Evolutionary conservation across 2,797 vertebrate genomes (phyloP), one percentile per base, ranked within the genome.

Genomic region (Melanotaenia parkinsoni): DNA sequence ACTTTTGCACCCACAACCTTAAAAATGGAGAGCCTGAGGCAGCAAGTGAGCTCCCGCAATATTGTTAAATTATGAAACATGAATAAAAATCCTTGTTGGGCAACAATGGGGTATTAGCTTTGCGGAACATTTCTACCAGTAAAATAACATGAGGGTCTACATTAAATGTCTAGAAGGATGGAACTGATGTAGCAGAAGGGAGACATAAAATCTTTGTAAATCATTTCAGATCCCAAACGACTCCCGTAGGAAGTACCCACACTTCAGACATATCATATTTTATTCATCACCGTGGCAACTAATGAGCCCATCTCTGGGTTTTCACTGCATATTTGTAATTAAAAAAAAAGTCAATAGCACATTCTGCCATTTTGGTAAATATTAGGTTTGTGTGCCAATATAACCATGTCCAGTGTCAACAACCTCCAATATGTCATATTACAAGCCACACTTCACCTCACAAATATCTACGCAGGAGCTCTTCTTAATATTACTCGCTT

Each of bases 191-290:
- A 58, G 37, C 26, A 30, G 40, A 61, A 37, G 35, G 26, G 16
- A 70, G 63, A 66, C 37, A 35, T 67, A 72, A 82, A 85, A 82
- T 70, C 77, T 89, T 81, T 79, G 85, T 89, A 90, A 79, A 88
- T 90, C 77, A 50, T 74, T 78, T 84, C 63, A 82, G 81, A 80
- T 24, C 63, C 77, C 84, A 87, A 88, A 88, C 81, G 58, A 70
- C 76, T 79, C 78, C 85, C 88, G 58, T 1, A 79, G 82, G 79
- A 90, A 79, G 74, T 28, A 72, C 77, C 77, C 77, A 63, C 84
- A 83, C 86, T 85, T 90, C 84, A 93, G 86, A 92, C 89, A 69
- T 80, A 83, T 84, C 85, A 93, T 93, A 77, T 93, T 93, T 94
- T 93, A 93, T 94, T 92, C 87, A 93, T 92, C 50, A 35, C 62